Percentiles rank a stretch among this genome's conserved stretches.
Evolutionary conservation across 2,888 invertebrate species (phyloP).

Genomic region (Leucoma salicis): DNA sequence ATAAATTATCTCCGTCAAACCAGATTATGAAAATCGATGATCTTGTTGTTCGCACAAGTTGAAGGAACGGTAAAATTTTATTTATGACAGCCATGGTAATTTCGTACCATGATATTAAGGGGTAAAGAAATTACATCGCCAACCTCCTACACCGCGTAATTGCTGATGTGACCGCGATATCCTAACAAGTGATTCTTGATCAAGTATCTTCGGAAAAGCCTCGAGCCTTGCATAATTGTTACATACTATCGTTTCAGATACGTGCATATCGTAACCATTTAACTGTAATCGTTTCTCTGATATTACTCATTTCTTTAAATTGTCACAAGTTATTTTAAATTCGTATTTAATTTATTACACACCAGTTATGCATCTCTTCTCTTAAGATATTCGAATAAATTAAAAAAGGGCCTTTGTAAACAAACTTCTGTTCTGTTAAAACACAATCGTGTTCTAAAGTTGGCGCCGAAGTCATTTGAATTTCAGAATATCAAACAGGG

Average conservation of each 20-base stretch:
- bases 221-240: constrained; percentile 72
- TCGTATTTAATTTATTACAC: neutral
- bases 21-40: constrained; percentile 57
- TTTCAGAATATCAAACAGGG: constrained; percentile 69
- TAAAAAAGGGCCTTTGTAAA: constrained; percentile 58
- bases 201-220: constrained; percentile 58
- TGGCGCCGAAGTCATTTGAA: constrained; percentile 68
- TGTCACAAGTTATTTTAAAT: neutral
- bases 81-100: constrained; percentile 67
- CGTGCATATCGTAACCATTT: constrained; percentile 31
- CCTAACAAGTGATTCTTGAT: constrained; percentile 77
- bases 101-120: constrained; percentile 47
- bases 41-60: constrained; percentile 55
- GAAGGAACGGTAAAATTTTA: constrained; percentile 63
- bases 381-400: constrained; percentile 36
- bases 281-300: constrained; percentile 31
- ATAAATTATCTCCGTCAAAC: constrained; percentile 32
- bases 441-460: constrained; percentile 65
- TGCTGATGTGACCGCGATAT: constrained; percentile 73
- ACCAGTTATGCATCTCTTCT: constrained; percentile 18
- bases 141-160: constrained; percentile 58
- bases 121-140: constrained; percentile 53
- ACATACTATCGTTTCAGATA: constrained; percentile 40
- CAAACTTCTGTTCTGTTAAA: constrained; percentile 58
- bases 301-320: constrained; percentile 13